Evolutionary conservation across 2,113 vertebrate genomes (phyloP), one percentile per base, ranked within the genome.

Genomic region (Neodon shergylaensis): DNA sequence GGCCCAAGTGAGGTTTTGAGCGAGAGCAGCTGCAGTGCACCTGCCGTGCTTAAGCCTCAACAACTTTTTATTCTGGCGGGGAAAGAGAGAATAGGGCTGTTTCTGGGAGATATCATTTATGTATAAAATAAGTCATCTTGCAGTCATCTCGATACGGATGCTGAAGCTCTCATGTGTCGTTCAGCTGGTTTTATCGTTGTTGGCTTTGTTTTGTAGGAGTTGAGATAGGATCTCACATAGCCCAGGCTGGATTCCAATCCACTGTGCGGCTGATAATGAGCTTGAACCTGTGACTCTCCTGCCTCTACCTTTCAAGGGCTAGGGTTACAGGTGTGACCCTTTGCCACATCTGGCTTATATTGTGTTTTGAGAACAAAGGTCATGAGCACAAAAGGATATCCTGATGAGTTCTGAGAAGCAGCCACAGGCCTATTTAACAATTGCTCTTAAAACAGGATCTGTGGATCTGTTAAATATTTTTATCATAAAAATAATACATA

Each of bases 371-470:
- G 54, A 79, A 73, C 42, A 81, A 66, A 52, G 21, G 3, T 52
- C n/a, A 8, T 22, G 68, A 33, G 26, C 42, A 3, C 10, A 58
- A 52, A 8, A 87, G 13, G n/a, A 81, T 19, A 19, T 6, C 36
- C 79, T 79, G 17, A 54, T 81, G 36, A 24, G 33, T n/a, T 36
- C 54, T 54, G 49, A 81, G 49, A 79, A 68, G 21, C 16, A 91
- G 63, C 63, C 66, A 92, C 44, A 83, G 36, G 8, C 44, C 12
- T 8, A 19, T 87, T 89, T 70, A 68, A 61, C 36, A 44, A 17
- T 77, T 88, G n/a, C 17, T 94, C 52, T 93, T 61, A 82, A 82
- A 92, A 93, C 73, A 22, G 9, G 16, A 83, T 86, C 63, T 74
- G 31, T 74, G 47, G 44, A 9, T 39, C 93, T 77, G 54, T 61